phyloP scores from a whole-genome alignment of 2,797 vertebrate species.

The Cyclura pinguis region DNA sequence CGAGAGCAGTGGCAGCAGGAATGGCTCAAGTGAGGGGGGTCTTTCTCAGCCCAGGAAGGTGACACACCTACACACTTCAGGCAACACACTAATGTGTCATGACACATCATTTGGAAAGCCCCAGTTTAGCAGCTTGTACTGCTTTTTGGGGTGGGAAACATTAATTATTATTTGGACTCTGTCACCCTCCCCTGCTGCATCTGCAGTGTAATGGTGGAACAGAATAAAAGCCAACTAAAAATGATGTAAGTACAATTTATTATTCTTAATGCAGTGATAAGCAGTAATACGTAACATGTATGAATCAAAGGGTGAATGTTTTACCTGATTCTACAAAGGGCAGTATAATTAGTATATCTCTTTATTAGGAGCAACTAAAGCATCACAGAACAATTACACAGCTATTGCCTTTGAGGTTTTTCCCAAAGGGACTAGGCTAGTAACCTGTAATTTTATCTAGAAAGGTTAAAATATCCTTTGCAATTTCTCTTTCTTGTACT shows the following conservation, averaged over 20 bases:
- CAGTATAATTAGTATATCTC: background rate
- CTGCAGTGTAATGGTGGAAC: constrained; percentile 19
- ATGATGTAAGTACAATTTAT: background rate
- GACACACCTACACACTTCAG: no score
- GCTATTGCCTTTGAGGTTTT: background rate
- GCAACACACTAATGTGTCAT: no score
- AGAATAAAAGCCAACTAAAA: constrained; percentile 22
- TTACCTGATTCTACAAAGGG: background rate
- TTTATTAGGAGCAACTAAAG: background rate
- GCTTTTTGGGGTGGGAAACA: background rate
- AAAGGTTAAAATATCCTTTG: background rate
- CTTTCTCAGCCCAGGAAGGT: no score
- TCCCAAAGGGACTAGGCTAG: no score
- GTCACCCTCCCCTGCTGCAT: background rate
- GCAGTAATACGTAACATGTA: constrained; percentile 34
- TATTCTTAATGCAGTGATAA: constrained; percentile 39
- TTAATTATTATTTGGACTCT: background rate
- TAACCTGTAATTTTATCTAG: background rate
- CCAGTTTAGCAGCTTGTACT: background rate
- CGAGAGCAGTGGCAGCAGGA: no score
- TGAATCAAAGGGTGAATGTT: background rate
- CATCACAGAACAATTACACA: background rate
- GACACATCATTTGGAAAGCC: no score
- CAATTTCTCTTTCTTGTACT: background rate
- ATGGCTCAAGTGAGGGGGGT: no score